Percentiles rank a stretch among this genome's conserved stretches.
These are phyloP conservation scores for Clarias fuscus DNA, from an alignment of 2,797 vertebrate species.

Conservation along the genomic window DNA sequence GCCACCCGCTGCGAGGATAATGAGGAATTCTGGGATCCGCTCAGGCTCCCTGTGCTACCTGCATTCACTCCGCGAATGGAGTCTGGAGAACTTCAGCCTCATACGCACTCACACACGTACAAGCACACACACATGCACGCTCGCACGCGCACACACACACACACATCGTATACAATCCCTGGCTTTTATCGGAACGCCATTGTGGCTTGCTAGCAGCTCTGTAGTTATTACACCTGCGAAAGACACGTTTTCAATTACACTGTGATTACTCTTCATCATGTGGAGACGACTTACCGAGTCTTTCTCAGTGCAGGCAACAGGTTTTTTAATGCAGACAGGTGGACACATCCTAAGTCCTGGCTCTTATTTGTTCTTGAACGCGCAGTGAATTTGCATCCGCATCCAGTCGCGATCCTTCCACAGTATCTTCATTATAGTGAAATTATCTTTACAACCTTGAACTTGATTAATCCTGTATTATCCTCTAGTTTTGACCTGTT, in stretches of 20 bases:
- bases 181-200: slow-evolving; percentile 73
- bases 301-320: slow-evolving; percentile 13
- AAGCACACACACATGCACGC: slow-evolving; percentile 60
- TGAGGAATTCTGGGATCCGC: slow-evolving; percentile 85
- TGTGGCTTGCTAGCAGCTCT: slow-evolving; percentile 43
- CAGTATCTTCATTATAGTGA: neutral
- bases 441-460: neutral
- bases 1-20: slow-evolving; percentile 77
- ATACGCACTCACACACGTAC: slow-evolving; percentile 63
- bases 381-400: neutral
- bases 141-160: slow-evolving; percentile 56
- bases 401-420: neutral
- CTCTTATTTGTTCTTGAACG: neutral
- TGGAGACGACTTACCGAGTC: slow-evolving; percentile 18
- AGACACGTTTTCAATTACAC: slow-evolving; percentile 52
- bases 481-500: neutral
- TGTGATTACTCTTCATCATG: slow-evolving; percentile 24
- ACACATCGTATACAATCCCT: slow-evolving; percentile 74
- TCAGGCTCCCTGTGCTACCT: slow-evolving; percentile 80
- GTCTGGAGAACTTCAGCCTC: slow-evolving; percentile 78
- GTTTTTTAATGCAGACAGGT: neutral
- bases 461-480: neutral
- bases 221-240: slow-evolving; percentile 45
- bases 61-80: slow-evolving; percentile 77
- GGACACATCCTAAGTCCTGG: neutral